Evolutionary conservation across 2,113 vertebrate genomes (phyloP).

Genomic region (Serinus canaria): DNA sequence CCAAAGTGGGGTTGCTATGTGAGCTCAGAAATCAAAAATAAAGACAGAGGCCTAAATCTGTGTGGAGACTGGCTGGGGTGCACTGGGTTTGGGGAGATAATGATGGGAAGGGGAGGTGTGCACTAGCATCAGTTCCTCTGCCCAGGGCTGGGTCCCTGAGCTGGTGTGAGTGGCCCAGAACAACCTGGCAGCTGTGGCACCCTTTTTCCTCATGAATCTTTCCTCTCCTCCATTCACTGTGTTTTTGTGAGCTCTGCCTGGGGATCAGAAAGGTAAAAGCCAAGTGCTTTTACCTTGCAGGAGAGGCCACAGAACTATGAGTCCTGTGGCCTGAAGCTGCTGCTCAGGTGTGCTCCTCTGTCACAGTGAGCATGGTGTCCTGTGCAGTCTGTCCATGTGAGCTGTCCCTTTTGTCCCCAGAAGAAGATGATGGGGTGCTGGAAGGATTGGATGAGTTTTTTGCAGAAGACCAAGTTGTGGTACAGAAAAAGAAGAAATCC

Average conservation of each 20-base stretch:
- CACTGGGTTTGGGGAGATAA: neutral
- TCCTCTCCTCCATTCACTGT: rapidly evolving
- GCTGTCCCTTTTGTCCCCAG: constrained; percentile 44
- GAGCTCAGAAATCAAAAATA: neutral
- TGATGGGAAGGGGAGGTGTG: no score
- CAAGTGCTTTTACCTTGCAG: neutral
- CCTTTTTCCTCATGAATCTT: rapidly evolving
- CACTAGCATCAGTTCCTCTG: neutral
- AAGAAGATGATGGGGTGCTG: constrained; percentile 85
- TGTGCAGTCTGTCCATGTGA: rapidly evolving
- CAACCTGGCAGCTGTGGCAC: neutral
- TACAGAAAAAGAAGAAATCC: constrained; percentile 82
- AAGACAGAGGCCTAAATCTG: rapidly evolving
- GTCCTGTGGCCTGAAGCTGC: rapidly evolving
- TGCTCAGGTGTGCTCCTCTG: neutral
- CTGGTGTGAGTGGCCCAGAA: neutral
- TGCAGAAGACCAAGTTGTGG: constrained; percentile 74
- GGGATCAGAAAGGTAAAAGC: rapidly evolving
- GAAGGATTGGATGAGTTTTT: constrained; percentile 83
- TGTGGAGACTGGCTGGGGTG: neutral
- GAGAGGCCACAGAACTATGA: neutral
- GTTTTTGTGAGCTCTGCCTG: neutral
- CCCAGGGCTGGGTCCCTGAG: rapidly evolving
- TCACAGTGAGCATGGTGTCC: rapidly evolving
- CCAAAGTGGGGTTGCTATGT: rapidly evolving